A percentile compares a stretch with the other conserved stretches of the same genome.
Conservation (phyloP, 2,888 invertebrate species). For the Melinaea menophilus region DNA sequence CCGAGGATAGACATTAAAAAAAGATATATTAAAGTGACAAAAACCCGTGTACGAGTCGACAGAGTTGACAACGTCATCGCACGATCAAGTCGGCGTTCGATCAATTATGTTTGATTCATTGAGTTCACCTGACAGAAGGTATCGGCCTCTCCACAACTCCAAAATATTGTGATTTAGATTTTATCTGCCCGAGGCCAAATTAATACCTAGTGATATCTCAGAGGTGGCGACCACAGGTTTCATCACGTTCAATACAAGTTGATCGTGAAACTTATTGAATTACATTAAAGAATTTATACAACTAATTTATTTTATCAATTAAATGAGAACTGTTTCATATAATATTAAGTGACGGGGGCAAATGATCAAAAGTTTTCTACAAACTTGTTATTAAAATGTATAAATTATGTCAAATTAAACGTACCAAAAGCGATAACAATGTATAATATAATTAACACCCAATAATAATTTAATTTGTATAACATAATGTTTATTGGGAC, state of each 20-base stretch:
- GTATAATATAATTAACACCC: not conserved
- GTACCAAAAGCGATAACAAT: not conserved
- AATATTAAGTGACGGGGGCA: too few species aligned
- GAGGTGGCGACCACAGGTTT: slow-evolving; percentile 12
- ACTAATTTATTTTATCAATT: too few species aligned
- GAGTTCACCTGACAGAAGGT: slow-evolving; percentile 52
- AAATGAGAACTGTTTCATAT: too few species aligned
- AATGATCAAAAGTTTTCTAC: too few species aligned
- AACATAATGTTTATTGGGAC: slow-evolving; percentile 1
- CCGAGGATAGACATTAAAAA: slow-evolving; percentile 31
- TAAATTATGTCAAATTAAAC: not conserved
- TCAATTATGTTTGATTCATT: slow-evolving; percentile 74
- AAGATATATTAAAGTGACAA: slow-evolving; percentile 53
- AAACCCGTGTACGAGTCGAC: slow-evolving; percentile 59
- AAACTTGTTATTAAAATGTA: not conserved
- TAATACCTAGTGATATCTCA: slow-evolving; percentile 34
- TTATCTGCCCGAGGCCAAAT: slow-evolving; percentile 51
- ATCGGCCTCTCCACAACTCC: slow-evolving; percentile 51
- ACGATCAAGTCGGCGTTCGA: slow-evolving; percentile 46
- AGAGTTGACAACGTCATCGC: slow-evolving; percentile 45
- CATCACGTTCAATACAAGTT: slow-evolving; percentile 3
- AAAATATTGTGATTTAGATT: slow-evolving; percentile 73
- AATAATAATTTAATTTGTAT: not conserved
- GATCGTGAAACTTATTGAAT: not conserved
- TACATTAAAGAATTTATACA: too few species aligned